A percentile compares a stretch with the other conserved stretches of the same genome.
Evolutionary conservation across 1,140 invertebrate genomes (phyloP).

Genomic region (Frieseomelitta varia): DNA sequence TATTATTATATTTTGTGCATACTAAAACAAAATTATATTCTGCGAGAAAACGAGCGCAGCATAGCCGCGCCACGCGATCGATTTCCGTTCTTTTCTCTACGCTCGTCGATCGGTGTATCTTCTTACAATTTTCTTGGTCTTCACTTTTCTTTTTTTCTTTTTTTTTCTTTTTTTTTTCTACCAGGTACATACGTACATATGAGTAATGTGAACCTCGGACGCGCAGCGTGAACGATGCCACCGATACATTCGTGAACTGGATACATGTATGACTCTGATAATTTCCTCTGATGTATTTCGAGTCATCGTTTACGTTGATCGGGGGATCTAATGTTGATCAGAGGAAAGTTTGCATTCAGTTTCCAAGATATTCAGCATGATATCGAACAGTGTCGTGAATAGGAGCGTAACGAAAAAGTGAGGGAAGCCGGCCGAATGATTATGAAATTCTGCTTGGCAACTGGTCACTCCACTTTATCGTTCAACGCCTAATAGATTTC

Average conservation of each 20-base stretch:
- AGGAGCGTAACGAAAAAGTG: constrained; percentile 49
- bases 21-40: not conserved
- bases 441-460: constrained; percentile 46
- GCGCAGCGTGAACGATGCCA: not conserved
- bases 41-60: not conserved
- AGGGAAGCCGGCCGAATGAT: constrained; percentile 30
- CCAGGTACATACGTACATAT: too few species aligned
- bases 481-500: not conserved
- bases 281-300: not conserved
- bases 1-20: not conserved
- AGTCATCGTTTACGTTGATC: constrained; percentile 7
- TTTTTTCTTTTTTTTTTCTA: not conserved
- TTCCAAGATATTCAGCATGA: constrained; percentile 34
- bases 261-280: not conserved
- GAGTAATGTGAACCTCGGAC: not conserved
- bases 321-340: not conserved
- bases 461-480: constrained; percentile 41
- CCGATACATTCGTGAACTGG: not conserved
- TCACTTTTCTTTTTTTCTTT: not conserved
- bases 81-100: not conserved
- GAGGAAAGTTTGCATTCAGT: constrained; percentile 25
- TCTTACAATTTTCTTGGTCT: not conserved
- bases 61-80: not conserved
- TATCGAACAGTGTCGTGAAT: constrained; percentile 17
- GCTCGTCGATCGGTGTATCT: not conserved